Conservation (phyloP, 2,888 invertebrate genomes). For the Hyposoter didymator region DNA sequence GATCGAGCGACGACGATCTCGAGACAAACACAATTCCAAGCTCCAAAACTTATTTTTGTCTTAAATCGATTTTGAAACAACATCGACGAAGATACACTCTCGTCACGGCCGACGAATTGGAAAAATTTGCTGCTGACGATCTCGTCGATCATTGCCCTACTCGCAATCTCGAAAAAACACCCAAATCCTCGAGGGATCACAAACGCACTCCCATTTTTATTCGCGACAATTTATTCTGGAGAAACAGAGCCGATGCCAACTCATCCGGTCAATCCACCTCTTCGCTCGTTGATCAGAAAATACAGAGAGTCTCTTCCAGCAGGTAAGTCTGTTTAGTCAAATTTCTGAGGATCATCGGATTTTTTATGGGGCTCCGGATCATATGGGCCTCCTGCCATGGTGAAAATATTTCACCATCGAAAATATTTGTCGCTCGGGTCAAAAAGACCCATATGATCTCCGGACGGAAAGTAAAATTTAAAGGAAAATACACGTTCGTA, state of each 20-base stretch:
- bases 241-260: slow-evolving; percentile 38
- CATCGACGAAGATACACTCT: slow-evolving; percentile 80
- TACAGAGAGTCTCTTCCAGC: slow-evolving; percentile 57
- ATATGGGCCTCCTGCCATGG: too few species aligned
- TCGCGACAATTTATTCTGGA: slow-evolving; percentile 54
- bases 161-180: slow-evolving; percentile 43
- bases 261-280: neutral
- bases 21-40: slow-evolving; percentile 72
- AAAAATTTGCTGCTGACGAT: slow-evolving; percentile 63
- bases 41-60: slow-evolving; percentile 80
- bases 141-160: slow-evolving; percentile 22
- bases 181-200: slow-evolving; percentile 24
- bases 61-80: slow-evolving; percentile 82
- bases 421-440: too few species aligned
- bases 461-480: too few species aligned
- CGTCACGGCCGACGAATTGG: slow-evolving; percentile 77
- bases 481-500: too few species aligned
- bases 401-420: too few species aligned
- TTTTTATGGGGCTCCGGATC: too few species aligned
- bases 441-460: too few species aligned
- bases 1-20: slow-evolving; percentile 23
- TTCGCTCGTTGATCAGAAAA: slow-evolving; percentile 37
- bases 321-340: slow-evolving; percentile 32
- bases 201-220: slow-evolving; percentile 55
- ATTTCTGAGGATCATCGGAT: too few species aligned